Evolutionary conservation across 35 echinoderm and acorn worm genomes (phyloP).

Genomic region (Amphiura filiformis): DNA sequence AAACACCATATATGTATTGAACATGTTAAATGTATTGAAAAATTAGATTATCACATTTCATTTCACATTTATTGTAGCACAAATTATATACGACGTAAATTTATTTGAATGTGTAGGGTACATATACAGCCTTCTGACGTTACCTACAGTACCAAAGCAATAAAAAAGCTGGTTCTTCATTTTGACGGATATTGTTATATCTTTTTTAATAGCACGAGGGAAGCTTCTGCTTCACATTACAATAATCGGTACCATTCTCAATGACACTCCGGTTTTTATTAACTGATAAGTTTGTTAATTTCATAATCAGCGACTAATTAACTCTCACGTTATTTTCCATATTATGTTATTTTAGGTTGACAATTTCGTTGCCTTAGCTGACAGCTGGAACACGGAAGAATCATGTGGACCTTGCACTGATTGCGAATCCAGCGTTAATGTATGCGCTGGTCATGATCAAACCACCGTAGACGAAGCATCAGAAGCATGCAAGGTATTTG

Average conservation of each 20-base stretch:
- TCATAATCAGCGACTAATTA: background rate
- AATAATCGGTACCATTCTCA: background rate
- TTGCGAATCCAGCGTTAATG: too few relatives aligned
- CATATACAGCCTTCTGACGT: background rate
- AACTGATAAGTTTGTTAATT: background rate
- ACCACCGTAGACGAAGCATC: too few relatives aligned
- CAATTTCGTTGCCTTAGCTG: background rate
- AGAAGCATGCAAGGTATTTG: too few relatives aligned
- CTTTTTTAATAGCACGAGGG: too few relatives aligned
- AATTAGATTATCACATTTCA: background rate
- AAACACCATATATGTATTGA: background rate
- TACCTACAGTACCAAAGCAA: background rate
- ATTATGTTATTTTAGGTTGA: background rate
- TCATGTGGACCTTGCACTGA: background rate
- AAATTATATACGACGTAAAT: background rate
- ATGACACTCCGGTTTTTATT: background rate
- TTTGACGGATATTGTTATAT: too few relatives aligned
- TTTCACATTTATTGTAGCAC: background rate
- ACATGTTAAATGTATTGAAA: background rate
- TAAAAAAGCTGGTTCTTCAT: too few relatives aligned
- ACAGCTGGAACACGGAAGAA: background rate
- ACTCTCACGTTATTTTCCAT: too few relatives aligned
- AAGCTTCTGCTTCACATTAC: too few relatives aligned
- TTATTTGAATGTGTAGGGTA: background rate
- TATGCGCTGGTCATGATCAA: too few relatives aligned